A percentile compares a stretch with the other conserved stretches of the same genome.
These are phyloP conservation scores for Oenanthe melanoleuca DNA, from an alignment of 2,113 vertebrate species.

Conservation along the genomic window DNA sequence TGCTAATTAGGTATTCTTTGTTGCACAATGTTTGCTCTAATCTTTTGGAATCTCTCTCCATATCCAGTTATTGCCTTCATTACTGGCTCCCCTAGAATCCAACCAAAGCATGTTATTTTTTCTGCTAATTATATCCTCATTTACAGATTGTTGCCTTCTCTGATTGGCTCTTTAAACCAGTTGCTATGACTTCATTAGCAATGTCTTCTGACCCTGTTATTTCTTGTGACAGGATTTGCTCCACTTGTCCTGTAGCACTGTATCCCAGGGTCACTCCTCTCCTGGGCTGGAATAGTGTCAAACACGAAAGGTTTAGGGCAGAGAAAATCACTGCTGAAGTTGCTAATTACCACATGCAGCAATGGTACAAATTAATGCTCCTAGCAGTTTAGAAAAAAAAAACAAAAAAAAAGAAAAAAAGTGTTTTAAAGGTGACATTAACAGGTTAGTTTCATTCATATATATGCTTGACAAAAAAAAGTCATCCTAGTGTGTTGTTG, in stretches of 20 bases:
- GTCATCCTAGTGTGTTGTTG: constrained; percentile 5
- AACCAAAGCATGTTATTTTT: constrained; percentile 82
- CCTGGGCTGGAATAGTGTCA: constrained; percentile 75
- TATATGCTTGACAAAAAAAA: constrained; percentile 39
- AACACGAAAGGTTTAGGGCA: constrained; percentile 68
- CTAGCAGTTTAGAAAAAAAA: constrained; percentile 10
- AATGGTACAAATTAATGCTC: constrained; percentile 64
- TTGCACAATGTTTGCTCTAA: constrained; percentile 85
- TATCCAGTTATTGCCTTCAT: constrained; percentile 81
- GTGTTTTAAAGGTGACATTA: constrained; percentile 77
- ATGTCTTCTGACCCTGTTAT: constrained; percentile 87
- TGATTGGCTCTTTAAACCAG: constrained; percentile 81
- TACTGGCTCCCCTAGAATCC: constrained; percentile 78
- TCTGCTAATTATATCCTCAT: constrained; percentile 89
- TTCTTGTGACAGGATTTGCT: constrained; percentile 84
- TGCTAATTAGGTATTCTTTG: constrained; percentile 85
- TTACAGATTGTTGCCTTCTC: constrained; percentile 82
- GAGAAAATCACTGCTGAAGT: constrained; percentile 52
- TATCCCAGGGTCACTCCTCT: constrained; percentile 78
- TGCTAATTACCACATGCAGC: constrained; percentile 75
- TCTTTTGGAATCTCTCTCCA: constrained; percentile 81
- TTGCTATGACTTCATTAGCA: constrained; percentile 88
- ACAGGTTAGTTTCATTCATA: constrained; percentile 78
- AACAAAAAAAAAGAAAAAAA: constrained; percentile 39
- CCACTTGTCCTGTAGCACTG: constrained; percentile 78